These are phyloP conservation scores for Adineta ricciae DNA, from an alignment of 2,888 invertebrate species.

Conservation along the genomic window DNA sequence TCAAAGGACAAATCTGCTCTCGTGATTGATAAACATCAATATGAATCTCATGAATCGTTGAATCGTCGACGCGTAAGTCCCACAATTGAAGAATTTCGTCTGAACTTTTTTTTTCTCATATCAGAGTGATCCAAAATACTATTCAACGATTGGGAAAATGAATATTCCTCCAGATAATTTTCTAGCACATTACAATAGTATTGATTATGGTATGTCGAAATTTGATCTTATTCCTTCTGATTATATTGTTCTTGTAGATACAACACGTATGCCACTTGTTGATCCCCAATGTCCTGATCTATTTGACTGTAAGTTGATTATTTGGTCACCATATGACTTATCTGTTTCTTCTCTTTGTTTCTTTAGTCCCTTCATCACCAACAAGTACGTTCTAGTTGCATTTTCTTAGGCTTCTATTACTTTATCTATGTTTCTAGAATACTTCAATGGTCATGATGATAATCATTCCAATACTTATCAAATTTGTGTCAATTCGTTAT, in stretches of 20 bases:
- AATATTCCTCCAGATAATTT: neutral
- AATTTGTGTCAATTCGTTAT: neutral
- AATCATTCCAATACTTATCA: neutral
- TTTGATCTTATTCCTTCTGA: neutral
- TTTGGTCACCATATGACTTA: neutral
- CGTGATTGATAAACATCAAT: neutral
- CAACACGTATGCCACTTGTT: neutral
- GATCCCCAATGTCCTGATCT: neutral
- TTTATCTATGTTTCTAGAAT: neutral
- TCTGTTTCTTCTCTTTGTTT: neutral
- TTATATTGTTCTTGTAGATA: neutral
- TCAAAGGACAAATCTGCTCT: neutral
- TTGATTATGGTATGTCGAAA: neutral
- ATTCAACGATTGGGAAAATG: neutral
- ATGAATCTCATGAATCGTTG: neutral
- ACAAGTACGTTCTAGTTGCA: neutral
- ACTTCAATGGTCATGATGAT: neutral
- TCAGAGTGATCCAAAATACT: neutral
- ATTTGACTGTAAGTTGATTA: neutral
- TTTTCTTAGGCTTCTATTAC: neutral
- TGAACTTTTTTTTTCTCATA: neutral
- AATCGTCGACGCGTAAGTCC: neutral
- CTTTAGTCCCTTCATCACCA: neutral
- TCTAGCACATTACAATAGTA: neutral
- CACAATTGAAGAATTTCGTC: neutral